Evolutionary conservation across 2,888 invertebrate genomes (phyloP).

Genomic region (Cephalotes varians): DNA sequence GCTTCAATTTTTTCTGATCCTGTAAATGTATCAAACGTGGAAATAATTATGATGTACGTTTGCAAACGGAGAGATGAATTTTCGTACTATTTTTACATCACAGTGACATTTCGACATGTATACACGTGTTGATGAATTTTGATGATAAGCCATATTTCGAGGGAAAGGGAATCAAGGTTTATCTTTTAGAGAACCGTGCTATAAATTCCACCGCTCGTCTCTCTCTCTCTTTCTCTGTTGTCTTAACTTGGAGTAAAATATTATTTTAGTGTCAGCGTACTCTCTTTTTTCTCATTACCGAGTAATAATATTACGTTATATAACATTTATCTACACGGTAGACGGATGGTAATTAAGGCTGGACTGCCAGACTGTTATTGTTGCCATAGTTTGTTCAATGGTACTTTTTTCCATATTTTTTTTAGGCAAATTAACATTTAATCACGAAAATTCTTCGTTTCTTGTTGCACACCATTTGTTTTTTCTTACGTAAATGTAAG

Average conservation of each 20-base stretch:
- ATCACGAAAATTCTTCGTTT: background rate
- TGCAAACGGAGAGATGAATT: background rate
- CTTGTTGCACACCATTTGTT: background rate
- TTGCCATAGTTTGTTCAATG: background rate
- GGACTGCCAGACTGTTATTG: background rate
- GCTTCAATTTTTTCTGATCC: background rate
- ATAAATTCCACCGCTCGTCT: constrained; percentile 5
- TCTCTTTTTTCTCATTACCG: constrained; percentile 24
- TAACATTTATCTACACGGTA: constrained; percentile 21
- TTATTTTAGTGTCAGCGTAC: constrained; percentile 34
- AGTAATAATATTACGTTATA: constrained; percentile 24
- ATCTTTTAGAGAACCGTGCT: constrained; percentile 13
- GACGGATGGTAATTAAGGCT: constrained; percentile 1
- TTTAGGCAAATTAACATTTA: background rate
- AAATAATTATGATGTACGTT: background rate
- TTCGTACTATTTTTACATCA: constrained; percentile 9
- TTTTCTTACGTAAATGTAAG: background rate
- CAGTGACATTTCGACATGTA: background rate
- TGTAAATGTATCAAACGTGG: background rate
- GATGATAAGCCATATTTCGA: background rate
- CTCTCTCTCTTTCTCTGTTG: constrained; percentile 23
- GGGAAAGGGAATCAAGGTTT: constrained; percentile 13
- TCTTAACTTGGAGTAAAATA: constrained; percentile 39
- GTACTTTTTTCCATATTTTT: background rate
- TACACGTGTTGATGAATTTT: background rate